Evolutionary conservation across 2,797 vertebrate species (phyloP).

Genomic region (Propithecus deckenii): DNA sequence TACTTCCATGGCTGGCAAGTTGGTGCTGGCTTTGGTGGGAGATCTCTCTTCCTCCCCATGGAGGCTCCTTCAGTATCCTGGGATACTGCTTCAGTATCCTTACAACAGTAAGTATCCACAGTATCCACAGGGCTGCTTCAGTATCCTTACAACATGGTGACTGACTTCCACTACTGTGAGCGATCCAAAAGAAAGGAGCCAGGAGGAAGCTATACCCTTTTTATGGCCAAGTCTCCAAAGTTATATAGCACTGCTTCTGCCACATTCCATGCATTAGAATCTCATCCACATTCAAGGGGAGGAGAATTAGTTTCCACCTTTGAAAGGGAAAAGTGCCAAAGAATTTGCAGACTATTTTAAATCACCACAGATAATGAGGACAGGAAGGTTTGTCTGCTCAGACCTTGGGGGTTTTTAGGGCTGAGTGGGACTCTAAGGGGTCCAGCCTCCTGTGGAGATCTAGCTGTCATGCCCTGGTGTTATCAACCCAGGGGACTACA

Average conservation of each 20-base stretch:
- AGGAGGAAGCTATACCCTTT: background rate
- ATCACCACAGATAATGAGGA: background rate
- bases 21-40: background rate
- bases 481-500: background rate
- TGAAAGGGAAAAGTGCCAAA: background rate
- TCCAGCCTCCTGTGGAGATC: background rate
- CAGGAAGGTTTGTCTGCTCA: background rate
- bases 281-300: background rate
- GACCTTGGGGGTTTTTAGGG: background rate
- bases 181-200: background rate
- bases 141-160: background rate
- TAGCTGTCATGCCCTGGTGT: background rate
- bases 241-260: background rate
- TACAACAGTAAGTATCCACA: no score
- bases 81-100: background rate
- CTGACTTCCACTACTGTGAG: background rate
- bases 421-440: background rate
- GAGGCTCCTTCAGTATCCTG: background rate
- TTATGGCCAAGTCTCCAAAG: background rate
- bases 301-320: background rate
- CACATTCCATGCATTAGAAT: background rate
- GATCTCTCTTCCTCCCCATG: background rate
- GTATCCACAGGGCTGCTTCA: background rate
- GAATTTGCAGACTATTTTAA: background rate
- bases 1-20: background rate